Conservation (phyloP, 2,113 vertebrate genomes). For the Tinamus guttatus region DNA sequence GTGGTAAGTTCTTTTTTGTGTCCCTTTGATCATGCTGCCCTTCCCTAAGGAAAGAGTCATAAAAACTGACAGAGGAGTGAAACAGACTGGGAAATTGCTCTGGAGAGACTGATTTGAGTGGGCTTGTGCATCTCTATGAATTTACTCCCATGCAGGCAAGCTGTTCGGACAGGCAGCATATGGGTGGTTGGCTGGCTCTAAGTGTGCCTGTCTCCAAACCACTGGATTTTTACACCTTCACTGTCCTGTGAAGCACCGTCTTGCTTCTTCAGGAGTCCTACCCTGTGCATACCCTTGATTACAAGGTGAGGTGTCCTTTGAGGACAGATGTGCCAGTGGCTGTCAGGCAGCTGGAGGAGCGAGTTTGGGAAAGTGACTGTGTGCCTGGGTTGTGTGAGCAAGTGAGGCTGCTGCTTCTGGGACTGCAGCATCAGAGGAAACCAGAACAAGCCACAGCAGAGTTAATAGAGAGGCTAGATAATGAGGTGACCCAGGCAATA, state of each 20-base stretch:
- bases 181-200: slow-evolving; percentile 21
- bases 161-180: slow-evolving; percentile 42
- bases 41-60: slow-evolving; percentile 34
- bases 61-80: slow-evolving; percentile 48
- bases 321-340: background rate
- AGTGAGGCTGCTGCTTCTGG: slow-evolving; percentile 22
- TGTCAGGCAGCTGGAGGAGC: background rate
- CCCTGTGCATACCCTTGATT: background rate
- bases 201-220: slow-evolving; percentile 33
- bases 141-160: slow-evolving; percentile 40
- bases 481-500: slow-evolving; percentile 68
- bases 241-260: too few species aligned
- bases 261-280: background rate
- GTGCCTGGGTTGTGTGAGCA: background rate
- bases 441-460: background rate
- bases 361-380: background rate
- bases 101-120: slow-evolving; percentile 53
- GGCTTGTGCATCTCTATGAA: slow-evolving; percentile 44
- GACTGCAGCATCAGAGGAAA: background rate
- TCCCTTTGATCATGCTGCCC: slow-evolving; percentile 43
- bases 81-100: slow-evolving; percentile 48
- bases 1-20: slow-evolving; percentile 79
- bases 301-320: background rate
- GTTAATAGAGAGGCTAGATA: slow-evolving; percentile 55
- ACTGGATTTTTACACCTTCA: background rate